Evolutionary conservation across 2,888 invertebrate genomes (phyloP), one percentile per base, ranked within the genome.

Genomic region (Aphrophora alni): DNA sequence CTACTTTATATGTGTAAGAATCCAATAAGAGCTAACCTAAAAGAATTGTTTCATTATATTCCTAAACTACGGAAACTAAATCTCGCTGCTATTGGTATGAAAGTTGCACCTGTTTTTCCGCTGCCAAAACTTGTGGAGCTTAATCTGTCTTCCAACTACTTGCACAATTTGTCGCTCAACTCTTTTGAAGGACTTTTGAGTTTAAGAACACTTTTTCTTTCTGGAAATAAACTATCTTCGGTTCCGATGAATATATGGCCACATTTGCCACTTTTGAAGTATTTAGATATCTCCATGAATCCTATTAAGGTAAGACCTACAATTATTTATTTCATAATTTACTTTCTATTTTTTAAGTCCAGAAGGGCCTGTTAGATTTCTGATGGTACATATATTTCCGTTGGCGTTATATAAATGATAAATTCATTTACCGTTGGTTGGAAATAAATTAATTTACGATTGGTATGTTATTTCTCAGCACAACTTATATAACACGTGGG

Each of bases 31-130:
- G 95, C 96, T 82, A 95, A 95, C 89, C 93, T 95, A 87, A 95
- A 95, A 87, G 96, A 97, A 88, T 91, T 97, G 76, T 95, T 97
- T 87, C 94, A 96, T 87, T 95, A 96, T 88, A 92, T 96, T 77
- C 95, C 95, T 78, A 93, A 94, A 86, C 90, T 97, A 84, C 93
- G 95, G 87, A 92, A 93, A 87, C 90, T 97, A 84, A 94, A 92
- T 87, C 90, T 97, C 86, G 93, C 94, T 79, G 72, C 59, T n/a
- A 73, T 78, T 0, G 95, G 95, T 83, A 92, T 97, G 85, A 93
- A 92, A 86, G 91, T 92, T 78, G 91, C 95, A 86, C 97, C 97
- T 80, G 92, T 93, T 85, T 90, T 95, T 84, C 88, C 95, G 84
- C 89, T 97, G 85, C 93, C 93, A 24, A 93, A 94, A 87, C 91